These are phyloP conservation scores for Oligia latruncula DNA, from an alignment of 2,888 invertebrate genomes.

Conservation along the genomic window DNA sequence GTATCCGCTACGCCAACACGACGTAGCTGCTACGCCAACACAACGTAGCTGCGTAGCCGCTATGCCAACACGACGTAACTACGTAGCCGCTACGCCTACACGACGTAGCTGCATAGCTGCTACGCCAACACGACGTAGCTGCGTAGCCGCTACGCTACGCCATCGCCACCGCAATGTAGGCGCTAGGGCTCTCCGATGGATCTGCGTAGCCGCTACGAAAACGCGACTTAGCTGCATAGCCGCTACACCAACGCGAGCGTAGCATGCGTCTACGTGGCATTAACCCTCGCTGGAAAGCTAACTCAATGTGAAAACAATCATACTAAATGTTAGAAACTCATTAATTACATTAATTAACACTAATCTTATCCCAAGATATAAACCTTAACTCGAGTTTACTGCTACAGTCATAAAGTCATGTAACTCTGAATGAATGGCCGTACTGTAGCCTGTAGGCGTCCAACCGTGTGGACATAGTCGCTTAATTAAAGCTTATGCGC, in stretches of 20 bases:
- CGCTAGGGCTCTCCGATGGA: neutral
- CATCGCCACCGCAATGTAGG: neutral
- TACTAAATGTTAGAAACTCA: conserved; percentile 1
- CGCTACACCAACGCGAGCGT: neutral
- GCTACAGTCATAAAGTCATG: conserved; percentile 45
- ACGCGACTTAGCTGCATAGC: neutral
- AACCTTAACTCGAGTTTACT: conserved; percentile 21
- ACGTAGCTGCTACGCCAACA: neutral
- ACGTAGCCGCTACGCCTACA: neutral
- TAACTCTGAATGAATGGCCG: conserved; percentile 22
- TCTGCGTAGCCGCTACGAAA: conserved; percentile 2
- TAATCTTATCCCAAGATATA: conserved; percentile 11
- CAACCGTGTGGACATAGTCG: conserved; percentile 36
- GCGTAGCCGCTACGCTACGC: neutral
- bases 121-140: neutral
- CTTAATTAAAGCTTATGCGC: conserved; percentile 55
- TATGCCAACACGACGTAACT: neutral
- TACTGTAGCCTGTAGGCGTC: conserved; percentile 33
- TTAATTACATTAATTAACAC: conserved; percentile 15
- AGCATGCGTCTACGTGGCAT: neutral
- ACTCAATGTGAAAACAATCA: neutral
- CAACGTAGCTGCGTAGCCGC: neutral
- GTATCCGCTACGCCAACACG: neutral
- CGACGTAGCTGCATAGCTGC: neutral
- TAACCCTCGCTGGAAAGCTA: neutral